Evolutionary conservation across 1,140 invertebrate species (phyloP).

Genomic region (Himalopsyche phryganea): DNA sequence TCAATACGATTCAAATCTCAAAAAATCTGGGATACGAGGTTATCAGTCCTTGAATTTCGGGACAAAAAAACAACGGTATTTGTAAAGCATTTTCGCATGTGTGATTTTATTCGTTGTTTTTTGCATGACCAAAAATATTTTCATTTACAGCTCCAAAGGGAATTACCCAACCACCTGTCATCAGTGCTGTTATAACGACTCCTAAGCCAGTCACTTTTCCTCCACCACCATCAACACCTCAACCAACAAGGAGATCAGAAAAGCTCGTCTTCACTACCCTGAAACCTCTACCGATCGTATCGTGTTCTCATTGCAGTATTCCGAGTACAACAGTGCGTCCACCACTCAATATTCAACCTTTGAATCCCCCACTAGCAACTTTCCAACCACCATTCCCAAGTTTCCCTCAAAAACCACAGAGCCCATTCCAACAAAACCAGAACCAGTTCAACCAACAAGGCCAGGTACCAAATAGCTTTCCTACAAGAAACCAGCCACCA

Average conservation of each 20-base stretch:
- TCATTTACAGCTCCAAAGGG: slow-evolving; percentile 39
- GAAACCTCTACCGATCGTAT: slow-evolving; percentile 34
- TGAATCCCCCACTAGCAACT: neutral
- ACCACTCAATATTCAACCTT: neutral
- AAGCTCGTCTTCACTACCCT: slow-evolving; percentile 18
- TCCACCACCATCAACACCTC: slow-evolving; percentile 36
- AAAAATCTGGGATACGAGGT: too few species aligned
- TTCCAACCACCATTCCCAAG: slow-evolving; percentile 3
- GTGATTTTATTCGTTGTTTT: neutral
- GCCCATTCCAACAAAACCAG: neutral
- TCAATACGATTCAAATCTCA: too few species aligned
- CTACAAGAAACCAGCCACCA: neutral
- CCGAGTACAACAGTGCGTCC: slow-evolving; percentile 40
- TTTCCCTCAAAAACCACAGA: slow-evolving; percentile 5
- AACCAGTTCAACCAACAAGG: slow-evolving; percentile 4
- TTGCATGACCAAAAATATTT: neutral
- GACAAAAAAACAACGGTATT: too few species aligned
- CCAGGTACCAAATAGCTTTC: neutral
- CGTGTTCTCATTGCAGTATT: slow-evolving; percentile 48
- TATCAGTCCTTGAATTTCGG: too few species aligned
- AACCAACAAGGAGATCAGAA: slow-evolving; percentile 21
- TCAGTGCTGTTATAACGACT: neutral
- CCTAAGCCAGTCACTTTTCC: slow-evolving; percentile 27
- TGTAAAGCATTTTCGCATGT: too few species aligned
- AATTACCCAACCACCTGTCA: slow-evolving; percentile 10